These are phyloP conservation scores for Kryphioiulus occultus DNA, from an alignment of 2,888 invertebrate species.

Conservation along the genomic window DNA sequence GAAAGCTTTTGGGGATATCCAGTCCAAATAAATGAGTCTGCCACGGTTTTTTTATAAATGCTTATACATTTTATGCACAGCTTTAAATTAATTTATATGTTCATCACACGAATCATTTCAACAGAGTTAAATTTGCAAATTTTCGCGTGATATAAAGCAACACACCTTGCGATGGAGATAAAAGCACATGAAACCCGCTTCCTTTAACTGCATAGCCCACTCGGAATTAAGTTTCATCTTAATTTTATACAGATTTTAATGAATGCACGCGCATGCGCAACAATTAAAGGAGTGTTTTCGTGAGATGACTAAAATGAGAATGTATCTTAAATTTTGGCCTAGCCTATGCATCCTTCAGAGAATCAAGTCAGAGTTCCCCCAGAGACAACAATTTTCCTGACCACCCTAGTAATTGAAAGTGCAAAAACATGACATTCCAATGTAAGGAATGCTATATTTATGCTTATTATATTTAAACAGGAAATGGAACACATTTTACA, in stretches of 20 bases:
- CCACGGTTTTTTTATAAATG: neutral
- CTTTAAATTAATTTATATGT: neutral
- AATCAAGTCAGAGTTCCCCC: too few species aligned
- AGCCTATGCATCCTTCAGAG: too few species aligned
- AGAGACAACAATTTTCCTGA: too few species aligned
- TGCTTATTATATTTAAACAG: too few species aligned
- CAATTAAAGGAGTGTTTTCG: neutral
- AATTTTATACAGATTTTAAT: neutral
- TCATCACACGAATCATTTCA: neutral
- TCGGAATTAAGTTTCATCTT: neutral
- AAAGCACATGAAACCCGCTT: neutral
- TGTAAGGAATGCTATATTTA: too few species aligned
- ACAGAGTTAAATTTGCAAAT: conserved; percentile 4
- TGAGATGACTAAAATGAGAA: neutral
- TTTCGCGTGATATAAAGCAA: neutral
- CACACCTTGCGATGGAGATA: neutral
- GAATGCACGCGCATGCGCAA: neutral
- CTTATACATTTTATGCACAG: conserved; percentile 18
- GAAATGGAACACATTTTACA: too few species aligned
- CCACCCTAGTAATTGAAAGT: too few species aligned
- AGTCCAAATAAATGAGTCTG: neutral
- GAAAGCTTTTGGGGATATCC: too few species aligned
- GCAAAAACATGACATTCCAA: too few species aligned
- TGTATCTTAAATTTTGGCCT: neutral
- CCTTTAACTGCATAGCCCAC: neutral